phyloP scores from a whole-genome alignment of 2,888 invertebrate species.

The Galerucella nymphaeae region DNA sequence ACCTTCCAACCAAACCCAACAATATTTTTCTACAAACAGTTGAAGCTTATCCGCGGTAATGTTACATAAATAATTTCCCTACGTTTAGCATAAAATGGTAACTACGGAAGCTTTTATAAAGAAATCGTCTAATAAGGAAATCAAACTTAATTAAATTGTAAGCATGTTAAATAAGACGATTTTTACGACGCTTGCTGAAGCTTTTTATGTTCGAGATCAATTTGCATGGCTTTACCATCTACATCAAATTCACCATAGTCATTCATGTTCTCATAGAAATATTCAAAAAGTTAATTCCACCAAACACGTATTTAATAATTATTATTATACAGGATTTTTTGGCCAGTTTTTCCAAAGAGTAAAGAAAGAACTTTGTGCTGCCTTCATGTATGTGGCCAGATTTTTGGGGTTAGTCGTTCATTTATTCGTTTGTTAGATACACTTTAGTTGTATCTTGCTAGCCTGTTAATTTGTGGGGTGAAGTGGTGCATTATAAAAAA shows the following conservation, averaged over 20 bases:
- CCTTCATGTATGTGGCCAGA: too few relatives aligned
- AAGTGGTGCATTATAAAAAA: too few relatives aligned
- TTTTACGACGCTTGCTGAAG: not conserved
- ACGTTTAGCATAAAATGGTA: too few relatives aligned
- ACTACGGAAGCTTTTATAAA: too few relatives aligned
- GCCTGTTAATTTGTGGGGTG: too few relatives aligned
- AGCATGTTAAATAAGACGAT: not conserved
- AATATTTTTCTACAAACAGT: not conserved
- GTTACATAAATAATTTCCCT: too few relatives aligned
- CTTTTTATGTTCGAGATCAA: not conserved
- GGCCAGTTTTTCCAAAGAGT: too few relatives aligned
- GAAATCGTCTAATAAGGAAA: not conserved
- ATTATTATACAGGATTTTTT: too few relatives aligned
- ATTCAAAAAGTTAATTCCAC: not conserved
- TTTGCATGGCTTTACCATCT: conserved; percentile 9
- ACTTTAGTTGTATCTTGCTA: too few relatives aligned
- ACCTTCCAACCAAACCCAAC: conserved; percentile 3
- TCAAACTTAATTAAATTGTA: not conserved
- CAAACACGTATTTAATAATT: not conserved
- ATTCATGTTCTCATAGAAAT: not conserved
- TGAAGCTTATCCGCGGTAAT: not conserved
- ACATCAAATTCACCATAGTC: conserved; percentile 9
- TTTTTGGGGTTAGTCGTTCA: too few relatives aligned
- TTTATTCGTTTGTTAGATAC: too few relatives aligned
- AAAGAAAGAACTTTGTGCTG: too few relatives aligned